phyloP scores from a whole-genome alignment of 2,888 invertebrate genomes.

The Orchestes rusci region DNA sequence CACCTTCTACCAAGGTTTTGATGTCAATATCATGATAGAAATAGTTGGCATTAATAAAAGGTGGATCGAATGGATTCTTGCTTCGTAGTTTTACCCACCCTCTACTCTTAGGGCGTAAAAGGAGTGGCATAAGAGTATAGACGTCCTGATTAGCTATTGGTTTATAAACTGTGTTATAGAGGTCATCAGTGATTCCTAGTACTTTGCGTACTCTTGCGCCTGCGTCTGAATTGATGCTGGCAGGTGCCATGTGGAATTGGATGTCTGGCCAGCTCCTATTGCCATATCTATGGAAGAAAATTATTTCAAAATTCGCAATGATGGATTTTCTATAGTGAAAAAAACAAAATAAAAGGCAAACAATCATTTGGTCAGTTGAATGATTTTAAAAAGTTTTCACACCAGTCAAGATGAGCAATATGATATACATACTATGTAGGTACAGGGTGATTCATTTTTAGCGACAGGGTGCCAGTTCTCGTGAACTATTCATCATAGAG shows the following conservation, averaged over 20 bases:
- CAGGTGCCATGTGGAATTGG: conserved; percentile 89
- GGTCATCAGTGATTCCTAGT: conserved; percentile 68
- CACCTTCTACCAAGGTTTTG: conserved; percentile 75
- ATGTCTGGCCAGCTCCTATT: conserved; percentile 81
- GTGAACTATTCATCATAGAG: too few species aligned
- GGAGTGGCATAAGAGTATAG: conserved; percentile 81
- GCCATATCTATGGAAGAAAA: conserved; percentile 41
- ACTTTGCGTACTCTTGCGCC: conserved; percentile 65
- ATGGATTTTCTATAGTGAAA: too few species aligned
- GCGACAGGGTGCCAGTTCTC: too few species aligned
- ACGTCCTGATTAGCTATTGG: conserved; percentile 73
- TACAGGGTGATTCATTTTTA: too few species aligned
- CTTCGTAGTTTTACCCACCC: conserved; percentile 70
- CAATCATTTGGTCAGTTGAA: too few species aligned
- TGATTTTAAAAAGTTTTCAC: too few species aligned
- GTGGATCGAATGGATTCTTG: conserved; percentile 79
- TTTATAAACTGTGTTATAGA: conserved; percentile 72
- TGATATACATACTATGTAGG: too few species aligned
- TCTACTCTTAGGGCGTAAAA: conserved; percentile 70
- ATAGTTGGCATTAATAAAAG: conserved; percentile 88
- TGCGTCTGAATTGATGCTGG: conserved; percentile 75
- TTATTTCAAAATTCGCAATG: not conserved
- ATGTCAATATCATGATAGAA: conserved; percentile 75
- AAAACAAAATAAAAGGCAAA: not conserved
- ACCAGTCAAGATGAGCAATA: too few species aligned